Evolutionary conservation across 2,113 vertebrate genomes (phyloP).

Genomic region (Crocuta crocuta): DNA sequence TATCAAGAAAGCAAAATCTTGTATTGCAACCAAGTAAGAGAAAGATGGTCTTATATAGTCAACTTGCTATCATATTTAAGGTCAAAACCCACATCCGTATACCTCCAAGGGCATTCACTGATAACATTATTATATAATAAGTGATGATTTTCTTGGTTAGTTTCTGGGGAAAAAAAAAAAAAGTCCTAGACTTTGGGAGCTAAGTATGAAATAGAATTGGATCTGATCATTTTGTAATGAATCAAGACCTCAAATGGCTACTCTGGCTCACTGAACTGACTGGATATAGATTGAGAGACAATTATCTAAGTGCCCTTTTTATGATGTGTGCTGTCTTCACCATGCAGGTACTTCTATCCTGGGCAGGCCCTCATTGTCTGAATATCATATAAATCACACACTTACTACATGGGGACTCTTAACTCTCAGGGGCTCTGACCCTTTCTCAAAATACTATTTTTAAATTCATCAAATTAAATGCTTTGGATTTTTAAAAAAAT

Average conservation of each 20-base stretch:
- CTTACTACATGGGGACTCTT: not conserved
- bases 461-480: not conserved
- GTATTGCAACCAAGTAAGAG: not conserved
- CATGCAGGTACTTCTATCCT: rapidly evolving
- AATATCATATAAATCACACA: not conserved
- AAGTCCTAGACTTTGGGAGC: not conserved
- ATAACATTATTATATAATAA: not conserved
- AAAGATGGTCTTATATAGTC: not conserved
- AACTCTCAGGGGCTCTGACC: not conserved
- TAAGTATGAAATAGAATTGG: not conserved
- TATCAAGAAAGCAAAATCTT: not conserved
- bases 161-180: not conserved
- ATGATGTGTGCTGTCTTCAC: not conserved
- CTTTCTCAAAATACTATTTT: not conserved
- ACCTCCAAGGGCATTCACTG: not conserved
- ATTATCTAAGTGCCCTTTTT: not conserved
- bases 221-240: not conserved
- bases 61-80: not conserved
- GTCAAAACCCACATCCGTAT: not conserved
- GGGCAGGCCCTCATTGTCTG: not conserved
- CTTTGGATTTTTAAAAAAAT: not conserved
- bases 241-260: not conserved
- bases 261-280: not conserved
- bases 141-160: not conserved
- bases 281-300: not conserved